phyloP scores from a whole-genome alignment of 2,888 invertebrate species.

The Calliscelio sp. region DNA sequence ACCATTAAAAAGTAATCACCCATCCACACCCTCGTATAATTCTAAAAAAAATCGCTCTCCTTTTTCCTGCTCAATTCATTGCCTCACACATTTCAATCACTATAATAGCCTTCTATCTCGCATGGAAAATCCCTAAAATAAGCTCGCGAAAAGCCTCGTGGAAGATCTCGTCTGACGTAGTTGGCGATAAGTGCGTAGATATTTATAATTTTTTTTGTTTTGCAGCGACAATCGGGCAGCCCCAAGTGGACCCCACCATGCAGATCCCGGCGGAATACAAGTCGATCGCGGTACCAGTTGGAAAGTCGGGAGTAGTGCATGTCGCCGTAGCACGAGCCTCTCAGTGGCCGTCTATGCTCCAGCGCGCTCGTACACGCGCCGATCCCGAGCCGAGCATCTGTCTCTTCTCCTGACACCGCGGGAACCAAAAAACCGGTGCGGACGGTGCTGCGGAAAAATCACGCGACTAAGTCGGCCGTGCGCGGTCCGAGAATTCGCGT shows the following conservation, averaged over 20 bases:
- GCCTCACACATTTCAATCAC: too few relatives aligned
- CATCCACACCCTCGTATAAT: too few relatives aligned
- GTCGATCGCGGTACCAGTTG: slow-evolving; percentile 62
- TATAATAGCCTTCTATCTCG: too few relatives aligned
- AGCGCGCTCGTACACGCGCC: slow-evolving; percentile 59
- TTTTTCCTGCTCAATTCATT: too few relatives aligned
- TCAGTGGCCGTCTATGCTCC: slow-evolving; percentile 66
- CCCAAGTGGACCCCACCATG: slow-evolving; percentile 62
- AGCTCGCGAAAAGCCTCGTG: neutral
- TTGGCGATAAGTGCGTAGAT: slow-evolving; percentile 24
- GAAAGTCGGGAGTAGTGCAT: slow-evolving; percentile 69
- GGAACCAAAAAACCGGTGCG: slow-evolving; percentile 28
- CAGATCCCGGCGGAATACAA: slow-evolving; percentile 55
- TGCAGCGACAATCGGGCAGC: slow-evolving; percentile 25
- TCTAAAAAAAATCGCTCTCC: too few relatives aligned
- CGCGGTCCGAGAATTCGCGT: neutral
- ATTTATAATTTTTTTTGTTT: slow-evolving; percentile 16
- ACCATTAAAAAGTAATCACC: too few relatives aligned
- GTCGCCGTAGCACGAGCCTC: slow-evolving; percentile 59
- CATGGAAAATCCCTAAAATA: slow-evolving; percentile 37
- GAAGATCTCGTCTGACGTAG: slow-evolving; percentile 13
- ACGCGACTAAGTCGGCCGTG: slow-evolving; percentile 24
- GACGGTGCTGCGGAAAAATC: slow-evolving; percentile 5
- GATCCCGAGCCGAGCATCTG: slow-evolving; percentile 27
- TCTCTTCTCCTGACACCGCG: too few relatives aligned